Percentiles rank a stretch among this genome's conserved stretches.
Evolutionary conservation across 2,888 invertebrate species (phyloP).

Genomic region (Chesias legatella): DNA sequence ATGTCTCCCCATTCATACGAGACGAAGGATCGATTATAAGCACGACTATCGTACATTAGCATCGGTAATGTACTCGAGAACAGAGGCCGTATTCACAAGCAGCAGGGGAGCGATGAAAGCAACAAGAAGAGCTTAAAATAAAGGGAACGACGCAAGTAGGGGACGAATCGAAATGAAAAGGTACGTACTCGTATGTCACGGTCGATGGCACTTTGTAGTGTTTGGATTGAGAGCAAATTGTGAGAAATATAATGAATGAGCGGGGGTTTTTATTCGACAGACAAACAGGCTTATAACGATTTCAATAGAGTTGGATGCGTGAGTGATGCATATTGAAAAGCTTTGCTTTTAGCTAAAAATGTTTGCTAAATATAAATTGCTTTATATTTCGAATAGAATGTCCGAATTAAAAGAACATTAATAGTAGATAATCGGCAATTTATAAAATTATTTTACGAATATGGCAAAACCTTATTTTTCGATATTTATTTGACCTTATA

Average conservation of each 20-base stretch:
- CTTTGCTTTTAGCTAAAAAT: slow-evolving; percentile 13
- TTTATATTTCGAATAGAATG: too few species aligned
- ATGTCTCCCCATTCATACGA: slow-evolving; percentile 35
- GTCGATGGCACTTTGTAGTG: slow-evolving; percentile 29
- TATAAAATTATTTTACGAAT: too few species aligned
- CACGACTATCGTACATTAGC: slow-evolving; percentile 66
- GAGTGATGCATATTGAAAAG: slow-evolving; percentile 16
- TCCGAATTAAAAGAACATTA: too few species aligned
- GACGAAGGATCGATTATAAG: slow-evolving; percentile 59
- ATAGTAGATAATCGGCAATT: too few species aligned
- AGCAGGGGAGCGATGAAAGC: slow-evolving; percentile 47
- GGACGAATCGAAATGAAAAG: slow-evolving; percentile 25
- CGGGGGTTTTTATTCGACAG: slow-evolving; percentile 18
- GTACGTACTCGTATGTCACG: slow-evolving; percentile 28
- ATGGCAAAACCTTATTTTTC: too few species aligned
- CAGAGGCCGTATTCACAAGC: slow-evolving; percentile 54
- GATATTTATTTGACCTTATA: too few species aligned
- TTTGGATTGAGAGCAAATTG: slow-evolving; percentile 29
- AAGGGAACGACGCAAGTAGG: slow-evolving; percentile 36
- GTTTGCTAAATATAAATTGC: too few species aligned
- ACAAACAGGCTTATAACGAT: slow-evolving; percentile 24
- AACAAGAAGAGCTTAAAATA: slow-evolving; percentile 48
- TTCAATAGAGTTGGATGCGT: slow-evolving; percentile 3
- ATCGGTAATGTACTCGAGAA: slow-evolving; percentile 65
- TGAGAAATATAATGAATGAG: slow-evolving; percentile 26